These are phyloP conservation scores for Lampris incognitus DNA, from an alignment of 2,113 vertebrate species.

Conservation along the genomic window DNA sequence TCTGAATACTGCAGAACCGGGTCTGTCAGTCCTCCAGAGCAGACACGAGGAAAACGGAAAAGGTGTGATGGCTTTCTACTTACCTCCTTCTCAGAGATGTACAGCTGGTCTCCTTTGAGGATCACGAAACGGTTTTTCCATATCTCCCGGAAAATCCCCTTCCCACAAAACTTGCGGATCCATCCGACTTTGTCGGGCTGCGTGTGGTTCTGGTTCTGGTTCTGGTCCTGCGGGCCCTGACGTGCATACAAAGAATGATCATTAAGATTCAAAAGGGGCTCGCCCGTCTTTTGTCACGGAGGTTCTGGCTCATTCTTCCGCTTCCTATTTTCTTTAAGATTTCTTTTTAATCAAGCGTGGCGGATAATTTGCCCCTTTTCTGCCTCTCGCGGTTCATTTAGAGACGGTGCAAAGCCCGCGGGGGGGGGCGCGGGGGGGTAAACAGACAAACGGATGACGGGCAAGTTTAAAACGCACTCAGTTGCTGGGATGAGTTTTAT, in stretches of 20 bases:
- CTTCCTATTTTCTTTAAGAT: no score
- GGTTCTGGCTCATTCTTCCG: background rate
- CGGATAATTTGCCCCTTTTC: no score
- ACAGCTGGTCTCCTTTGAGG: slow-evolving; percentile 92
- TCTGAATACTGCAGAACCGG: no score
- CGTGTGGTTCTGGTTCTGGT: slow-evolving; percentile 75
- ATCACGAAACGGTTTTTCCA: slow-evolving; percentile 96
- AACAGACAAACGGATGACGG: no score
- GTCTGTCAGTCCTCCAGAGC: no score
- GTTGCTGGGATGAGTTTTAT: no score
- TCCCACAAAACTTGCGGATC: slow-evolving; percentile 95
- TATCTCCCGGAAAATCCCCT: slow-evolving; percentile 96
- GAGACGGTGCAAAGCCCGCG: no score
- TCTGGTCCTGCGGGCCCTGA: slow-evolving; percentile 85
- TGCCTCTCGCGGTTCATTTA: no score
- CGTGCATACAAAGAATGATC: background rate
- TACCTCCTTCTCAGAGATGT: slow-evolving; percentile 95
- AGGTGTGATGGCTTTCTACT: slow-evolving; percentile 33
- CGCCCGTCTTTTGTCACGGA: background rate
- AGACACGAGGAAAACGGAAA: no score
- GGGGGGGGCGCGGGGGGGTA: no score
- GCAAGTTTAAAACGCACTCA: no score
- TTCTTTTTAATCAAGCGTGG: no score
- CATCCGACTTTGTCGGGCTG: slow-evolving; percentile 93
- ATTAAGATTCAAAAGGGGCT: background rate